Evolutionary conservation across 2,888 invertebrate species (phyloP), one percentile per base, ranked within the genome.

Genomic region (Temnothorax unifasciatus): DNA sequence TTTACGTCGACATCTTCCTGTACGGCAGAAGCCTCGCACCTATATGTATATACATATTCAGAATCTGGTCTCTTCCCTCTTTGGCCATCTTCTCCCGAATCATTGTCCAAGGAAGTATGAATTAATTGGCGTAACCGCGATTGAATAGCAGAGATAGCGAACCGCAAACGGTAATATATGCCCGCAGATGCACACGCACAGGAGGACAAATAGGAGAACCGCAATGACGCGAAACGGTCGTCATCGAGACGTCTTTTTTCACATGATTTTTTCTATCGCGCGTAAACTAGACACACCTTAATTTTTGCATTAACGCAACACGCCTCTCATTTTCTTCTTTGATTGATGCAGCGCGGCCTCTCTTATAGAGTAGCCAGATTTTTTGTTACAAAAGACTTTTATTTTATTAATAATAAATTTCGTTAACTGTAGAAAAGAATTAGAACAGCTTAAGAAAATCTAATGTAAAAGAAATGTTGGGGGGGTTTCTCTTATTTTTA

Each of bases 61-160:
- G 15, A 1, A 5, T 0, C 4, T 1, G 1, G 3, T 41, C 15
- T 77, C 54, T 66, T 29, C 29, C 29, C 69, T 54, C 21, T 47
- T 47, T 47, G 3, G 3, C 9, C 50, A n/a, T 73, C 6, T 38
- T 52, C 9, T 25, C 8, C 8, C n/a, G 38, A 66, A 54, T 25
- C 25, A 13, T 3, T 64, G 38, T 76, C n/a, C 13, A n/a, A 77
- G 21, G 6, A 68, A 57, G 13, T 57, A 41, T 25, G 41, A 76
- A 77, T 54, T 66, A 66, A 44, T 29, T 21, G 18, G 1, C 29
- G 8, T 44, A 57, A 57, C 21, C n/a, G 15, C 29, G 21, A 69
- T 44, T 21, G 18, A n/a, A 57, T 44, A 44, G 5, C n/a, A 77
- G 68, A 77, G 13, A 66, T 54, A 44, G 13, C 21, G 15, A 69